These are phyloP conservation scores for Xanthia togata DNA, from an alignment of 2,888 invertebrate species.

Conservation along the genomic window DNA sequence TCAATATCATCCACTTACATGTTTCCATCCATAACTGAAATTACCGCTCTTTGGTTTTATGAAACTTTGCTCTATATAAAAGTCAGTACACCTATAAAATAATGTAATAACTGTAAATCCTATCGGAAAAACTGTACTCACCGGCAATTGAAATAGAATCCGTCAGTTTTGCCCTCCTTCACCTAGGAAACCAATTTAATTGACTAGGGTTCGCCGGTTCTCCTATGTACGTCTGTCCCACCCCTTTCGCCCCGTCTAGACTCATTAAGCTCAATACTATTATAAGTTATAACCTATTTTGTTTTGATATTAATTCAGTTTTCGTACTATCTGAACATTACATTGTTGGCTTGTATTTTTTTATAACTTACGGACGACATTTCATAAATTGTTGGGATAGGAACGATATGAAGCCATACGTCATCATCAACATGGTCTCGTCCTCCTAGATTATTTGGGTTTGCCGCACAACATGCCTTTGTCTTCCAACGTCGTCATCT, in stretches of 20 bases:
- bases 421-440: background rate
- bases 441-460: background rate
- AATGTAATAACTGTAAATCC: background rate
- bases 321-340: background rate
- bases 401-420: background rate
- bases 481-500: background rate
- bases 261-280: background rate
- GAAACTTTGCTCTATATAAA: background rate
- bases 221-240: slow-evolving; percentile 17
- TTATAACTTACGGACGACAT: background rate
- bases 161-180: slow-evolving; percentile 34
- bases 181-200: slow-evolving; percentile 50
- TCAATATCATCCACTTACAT: background rate
- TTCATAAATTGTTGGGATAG: background rate
- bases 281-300: background rate
- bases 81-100: slow-evolving; percentile 1
- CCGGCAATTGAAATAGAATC: slow-evolving; percentile 5
- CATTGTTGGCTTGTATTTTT: background rate
- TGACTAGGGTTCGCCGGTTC: slow-evolving; percentile 31
- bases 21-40: slow-evolving; percentile 2
- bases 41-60: background rate
- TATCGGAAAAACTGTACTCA: slow-evolving; percentile 10
- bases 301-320: background rate
- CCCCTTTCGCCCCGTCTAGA: slow-evolving; percentile 29
- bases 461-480: background rate